These are phyloP conservation scores for Paragorgia papillata DNA, from an alignment of 92 coral and sea anemone species.

Conservation along the genomic window DNA sequence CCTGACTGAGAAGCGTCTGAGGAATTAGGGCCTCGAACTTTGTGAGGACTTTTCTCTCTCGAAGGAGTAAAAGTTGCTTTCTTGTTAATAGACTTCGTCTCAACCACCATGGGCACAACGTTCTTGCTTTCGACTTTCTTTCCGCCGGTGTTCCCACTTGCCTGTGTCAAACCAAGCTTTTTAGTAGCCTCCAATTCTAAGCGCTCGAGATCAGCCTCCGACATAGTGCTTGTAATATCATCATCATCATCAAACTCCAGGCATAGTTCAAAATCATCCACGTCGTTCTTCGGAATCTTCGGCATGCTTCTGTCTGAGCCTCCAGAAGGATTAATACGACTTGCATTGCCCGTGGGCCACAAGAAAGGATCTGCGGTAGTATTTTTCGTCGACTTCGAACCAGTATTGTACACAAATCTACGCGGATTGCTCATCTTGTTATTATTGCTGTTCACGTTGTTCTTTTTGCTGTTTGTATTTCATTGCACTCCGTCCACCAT, in stretches of 20 bases:
- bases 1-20: neutral
- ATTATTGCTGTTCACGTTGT: neutral
- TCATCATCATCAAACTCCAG: constrained; percentile 26
- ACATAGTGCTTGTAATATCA: constrained; percentile 27
- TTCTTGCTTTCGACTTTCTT: too few relatives aligned
- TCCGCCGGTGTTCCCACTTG: neutral
- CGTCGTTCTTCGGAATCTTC: constrained; percentile 52
- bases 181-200: constrained; percentile 15
- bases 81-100: neutral
- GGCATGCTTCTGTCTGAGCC: too few relatives aligned
- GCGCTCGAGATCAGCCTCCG: constrained; percentile 20
- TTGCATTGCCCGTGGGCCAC: neutral
- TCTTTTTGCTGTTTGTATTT: neutral
- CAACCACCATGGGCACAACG: neutral
- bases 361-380: neutral
- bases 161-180: constrained; percentile 7
- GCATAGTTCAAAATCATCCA: constrained; percentile 60
- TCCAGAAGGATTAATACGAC: neutral
- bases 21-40: neutral
- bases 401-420: constrained; percentile 12
- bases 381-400: neutral
- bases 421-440: neutral
- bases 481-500: neutral
- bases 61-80: too few relatives aligned
- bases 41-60: neutral